Base-by-base conservation (phyloP, 2,797 vertebrate species). In the Antennarius maculatus region DNA sequence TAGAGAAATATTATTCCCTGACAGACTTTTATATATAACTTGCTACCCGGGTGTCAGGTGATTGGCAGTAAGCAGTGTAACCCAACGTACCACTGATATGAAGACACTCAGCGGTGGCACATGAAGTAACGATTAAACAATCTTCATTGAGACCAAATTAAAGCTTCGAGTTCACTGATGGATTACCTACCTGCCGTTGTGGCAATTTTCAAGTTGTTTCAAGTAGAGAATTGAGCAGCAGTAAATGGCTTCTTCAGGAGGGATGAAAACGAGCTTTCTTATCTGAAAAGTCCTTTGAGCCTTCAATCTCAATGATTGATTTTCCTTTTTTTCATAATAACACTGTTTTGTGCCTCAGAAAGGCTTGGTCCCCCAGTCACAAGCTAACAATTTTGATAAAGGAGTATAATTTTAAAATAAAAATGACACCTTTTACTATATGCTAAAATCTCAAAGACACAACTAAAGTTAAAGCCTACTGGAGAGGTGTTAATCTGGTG, bases 81-180 rank as follows among this genome's bases (percentile, higher is more conserved):
- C 42, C 28, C 68, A 85, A 80, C 16, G 54, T 68, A 2, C 17
- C 15, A 0, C 76, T 72, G 79, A 86, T 83, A 77, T 53, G 58
- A 77, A 71, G 74, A 81, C 72, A 31, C 76, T 87, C 71, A 54
- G 60, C 66, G 66, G 56, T 76, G 65, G 63, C 81, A 68, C 75
- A 85, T 81, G 74, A 80, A 83, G 79, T 63, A 71, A 63, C 9
- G 61, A 86, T 82, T 86, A 82, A 82, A 69, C 80, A 81, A 77
- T 84, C 57, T 60, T 34, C 66, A 78, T 82, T 76, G 85, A 81
- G 76, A 68, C 34, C 66, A 84, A 90, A 83, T 80, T 48, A 83
- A 69, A 69, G 58, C 66, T 59, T 42, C 15, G 1, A 77, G 76
- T 82, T 86, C 65, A 60, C 72, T 84, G n/a, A 89, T 86, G 83